These are phyloP conservation scores for Anguilla japonica DNA, from an alignment of 2,113 vertebrate species.

Conservation along the genomic window DNA sequence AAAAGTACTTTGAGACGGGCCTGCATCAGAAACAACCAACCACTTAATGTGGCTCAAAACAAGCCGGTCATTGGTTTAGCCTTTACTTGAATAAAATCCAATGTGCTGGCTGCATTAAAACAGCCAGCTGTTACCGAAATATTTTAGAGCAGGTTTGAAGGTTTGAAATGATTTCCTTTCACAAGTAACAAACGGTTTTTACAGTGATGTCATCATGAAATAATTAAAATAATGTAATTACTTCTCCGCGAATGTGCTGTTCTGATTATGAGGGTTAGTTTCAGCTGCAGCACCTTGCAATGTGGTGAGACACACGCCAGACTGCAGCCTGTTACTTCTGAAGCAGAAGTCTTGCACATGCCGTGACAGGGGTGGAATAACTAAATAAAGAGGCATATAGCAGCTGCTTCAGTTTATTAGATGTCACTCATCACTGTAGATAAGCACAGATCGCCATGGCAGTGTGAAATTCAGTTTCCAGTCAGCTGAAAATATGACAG, in stretches of 20 bases:
- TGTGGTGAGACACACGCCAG: neutral
- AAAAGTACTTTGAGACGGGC: neutral
- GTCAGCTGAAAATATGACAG: too few species aligned
- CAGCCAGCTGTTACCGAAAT: neutral
- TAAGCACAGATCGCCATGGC: neutral
- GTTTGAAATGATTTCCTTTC: neutral
- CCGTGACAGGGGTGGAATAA: neutral
- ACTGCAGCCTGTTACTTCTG: neutral
- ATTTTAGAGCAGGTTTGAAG: neutral
- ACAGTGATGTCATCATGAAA: neutral
- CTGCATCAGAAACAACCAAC: too few species aligned
- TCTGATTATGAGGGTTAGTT: neutral
- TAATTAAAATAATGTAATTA: neutral
- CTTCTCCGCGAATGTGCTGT: neutral
- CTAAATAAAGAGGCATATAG: neutral
- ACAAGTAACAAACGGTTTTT: neutral
- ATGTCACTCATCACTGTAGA: neutral
- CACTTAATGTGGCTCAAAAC: slow-evolving; percentile 27
- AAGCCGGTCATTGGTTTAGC: slow-evolving; percentile 38
- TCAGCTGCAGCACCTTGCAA: neutral
- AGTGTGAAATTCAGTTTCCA: neutral
- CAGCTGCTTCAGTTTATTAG: neutral
- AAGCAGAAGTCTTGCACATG: neutral
- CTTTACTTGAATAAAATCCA: neutral
- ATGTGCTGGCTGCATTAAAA: slow-evolving; percentile 15